Evolutionary conservation across 2,888 invertebrate species (phyloP).

Genomic region (Aproaerema taeniolella): DNA sequence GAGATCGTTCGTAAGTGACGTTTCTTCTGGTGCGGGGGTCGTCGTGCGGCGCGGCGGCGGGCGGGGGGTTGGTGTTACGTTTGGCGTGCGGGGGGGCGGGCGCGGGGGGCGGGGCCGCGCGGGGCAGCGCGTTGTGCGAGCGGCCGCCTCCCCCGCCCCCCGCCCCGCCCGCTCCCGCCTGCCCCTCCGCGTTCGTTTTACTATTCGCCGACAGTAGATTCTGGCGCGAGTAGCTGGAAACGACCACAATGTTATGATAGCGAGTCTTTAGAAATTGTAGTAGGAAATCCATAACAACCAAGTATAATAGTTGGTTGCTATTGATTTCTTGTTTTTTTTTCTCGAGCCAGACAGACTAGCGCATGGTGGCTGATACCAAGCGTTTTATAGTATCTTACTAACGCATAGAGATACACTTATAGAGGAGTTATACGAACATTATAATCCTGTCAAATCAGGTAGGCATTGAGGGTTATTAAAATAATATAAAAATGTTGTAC

Average conservation of each 20-base stretch:
- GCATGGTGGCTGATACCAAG: no score
- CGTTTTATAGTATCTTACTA: no score
- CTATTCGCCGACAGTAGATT: constrained; percentile 86
- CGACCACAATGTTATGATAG: constrained; percentile 12
- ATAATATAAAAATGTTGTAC: no score
- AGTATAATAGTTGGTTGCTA: no score
- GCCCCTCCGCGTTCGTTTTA: constrained; percentile 83
- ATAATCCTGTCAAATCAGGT: no score
- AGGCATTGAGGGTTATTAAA: no score
- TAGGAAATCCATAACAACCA: no score
- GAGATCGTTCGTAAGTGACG: constrained; percentile 54
- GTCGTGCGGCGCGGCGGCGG: constrained; percentile 41
- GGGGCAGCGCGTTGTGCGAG: constrained; percentile 72
- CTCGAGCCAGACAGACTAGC: no score
- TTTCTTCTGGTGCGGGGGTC: constrained; percentile 40
- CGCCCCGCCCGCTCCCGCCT: constrained; percentile 41
- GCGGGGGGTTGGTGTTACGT: constrained; percentile 50
- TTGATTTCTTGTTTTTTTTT: no score
- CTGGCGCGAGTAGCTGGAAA: constrained; percentile 90
- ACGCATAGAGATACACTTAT: no score
- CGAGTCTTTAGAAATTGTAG: no score
- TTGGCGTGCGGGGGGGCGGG: constrained; percentile 47
- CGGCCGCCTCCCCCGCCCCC: constrained; percentile 48
- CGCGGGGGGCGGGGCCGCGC: constrained; percentile 68
- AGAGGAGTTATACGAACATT: no score